Evolutionary conservation across 1,140 invertebrate species (phyloP), one percentile per base, ranked within the genome.

Genomic region (Bradysia coprophila): DNA sequence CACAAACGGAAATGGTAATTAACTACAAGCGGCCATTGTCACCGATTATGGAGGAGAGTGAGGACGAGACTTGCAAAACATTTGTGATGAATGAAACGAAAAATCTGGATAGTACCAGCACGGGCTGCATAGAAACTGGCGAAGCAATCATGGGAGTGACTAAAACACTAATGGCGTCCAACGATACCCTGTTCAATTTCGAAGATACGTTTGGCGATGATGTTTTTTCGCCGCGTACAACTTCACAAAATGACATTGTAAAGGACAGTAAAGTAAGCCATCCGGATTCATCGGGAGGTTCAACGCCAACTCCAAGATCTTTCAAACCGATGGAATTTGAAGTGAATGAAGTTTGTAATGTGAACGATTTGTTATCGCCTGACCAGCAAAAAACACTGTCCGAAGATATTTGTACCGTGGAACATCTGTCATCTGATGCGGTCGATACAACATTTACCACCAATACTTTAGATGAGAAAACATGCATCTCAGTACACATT

Each of bases 161-260:
- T 15, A 45, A 45, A 33, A 33, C 34, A 21, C 21, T 45, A 13
- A 45, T 45, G 44, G 40, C 44, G 2, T 45, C 44, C 31, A 45
- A 45, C 39, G 44, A 45, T 32, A 45, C 44, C 10, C 19, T 45
- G 3, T 45, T 45, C 20, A 45, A 45, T 39, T 45, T 45, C 37
- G 44, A 45, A 42, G 44, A 45, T 38, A 42, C 40, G 6, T 28
- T 45, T n/a, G 40, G 40, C 21, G 36, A 41, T 8, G 44, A 45
- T 32, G n/a, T 32, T 2, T 31, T 42, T 21, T 45, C 44, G 22
- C 44, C 44, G 10, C 15, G 44, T 18, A 32, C 24, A n/a, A n/a
- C 24, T 8, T 32, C 40, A 20, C 16, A 21, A 41, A 16, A n/a
- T 8, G 43, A 41, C 10, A 41, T 15, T 2, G 10, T n/a, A n/a